Conservation (phyloP, 2,113 vertebrate genomes). For the Australoheros scitulus region DNA sequence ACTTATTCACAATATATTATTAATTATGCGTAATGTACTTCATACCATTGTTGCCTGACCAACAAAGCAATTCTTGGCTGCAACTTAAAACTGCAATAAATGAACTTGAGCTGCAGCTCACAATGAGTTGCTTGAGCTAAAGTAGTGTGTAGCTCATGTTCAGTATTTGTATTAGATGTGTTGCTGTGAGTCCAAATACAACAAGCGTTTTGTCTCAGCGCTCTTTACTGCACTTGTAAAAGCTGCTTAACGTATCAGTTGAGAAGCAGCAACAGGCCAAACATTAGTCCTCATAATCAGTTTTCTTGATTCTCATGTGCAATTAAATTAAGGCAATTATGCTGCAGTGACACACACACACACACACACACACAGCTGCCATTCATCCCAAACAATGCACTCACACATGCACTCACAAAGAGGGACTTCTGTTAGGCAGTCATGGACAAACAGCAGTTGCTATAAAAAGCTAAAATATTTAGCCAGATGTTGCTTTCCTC, state of each 20-base stretch:
- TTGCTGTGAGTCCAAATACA: neutral
- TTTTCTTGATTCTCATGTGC: neutral
- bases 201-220: neutral
- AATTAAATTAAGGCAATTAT: neutral
- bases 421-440: neutral
- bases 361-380: conserved; percentile 2
- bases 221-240: neutral
- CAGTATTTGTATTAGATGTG: neutral
- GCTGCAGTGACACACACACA: neutral
- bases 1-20: neutral
- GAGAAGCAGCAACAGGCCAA: neutral
- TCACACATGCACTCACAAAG: conserved; percentile 1
- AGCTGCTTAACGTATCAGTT: neutral
- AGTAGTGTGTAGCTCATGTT: neutral
- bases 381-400: conserved; percentile 15
- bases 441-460: neutral
- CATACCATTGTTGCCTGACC: neutral
- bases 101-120: neutral
- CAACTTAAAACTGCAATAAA: neutral
- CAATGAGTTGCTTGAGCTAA: neutral
- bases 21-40: neutral
- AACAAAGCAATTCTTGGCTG: neutral
- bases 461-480: neutral
- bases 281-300: neutral
- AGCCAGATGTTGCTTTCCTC: neutral